Base-by-base conservation (phyloP, 2,113 vertebrate species). In the Perca schrenkii region DNA sequence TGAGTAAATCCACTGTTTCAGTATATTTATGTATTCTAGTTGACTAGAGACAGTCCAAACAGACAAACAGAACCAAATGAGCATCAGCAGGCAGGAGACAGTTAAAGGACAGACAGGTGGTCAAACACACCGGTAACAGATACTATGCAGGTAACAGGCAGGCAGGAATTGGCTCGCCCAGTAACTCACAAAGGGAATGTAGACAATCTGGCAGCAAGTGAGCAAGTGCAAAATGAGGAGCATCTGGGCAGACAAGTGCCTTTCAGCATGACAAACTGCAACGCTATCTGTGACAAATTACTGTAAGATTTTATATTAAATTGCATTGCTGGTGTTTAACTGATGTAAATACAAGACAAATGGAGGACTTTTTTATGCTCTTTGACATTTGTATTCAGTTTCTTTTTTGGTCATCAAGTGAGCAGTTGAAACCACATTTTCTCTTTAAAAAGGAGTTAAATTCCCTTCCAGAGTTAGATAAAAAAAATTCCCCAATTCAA, bases 201-300 rank as follows among this genome's bases (percentile, higher is more conserved):
- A 14, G 54, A 34, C 49, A 40, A 61, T 47, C 70, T 83, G 64
- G 74, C 77, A 74, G 73, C 57, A 8, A 67, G 28, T 54, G 46
- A 53, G 28, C 79, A 77, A 74, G 70, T 28, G 56, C 43, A 53
- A 69, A 81, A 61, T 60, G 50, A 78, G 36, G 34, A 83, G 65
- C 43, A 21, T 60, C n/a, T 40, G 49, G 80, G 19, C 61, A 61
- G 69, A 78, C 50, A 46, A 74, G 71, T 71, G 53, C 53, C 54
- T 73, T 15, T 80, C 11, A 86, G 67, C 40, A n/a, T 63, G 8
- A 69, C 28, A 65, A 22, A 74, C 46, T 58, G 28, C 19, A 34
- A 57, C 22, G 28, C 46, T 70, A 74, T 64, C 56, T 52, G 31
- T 28, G 34, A 54, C 2, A 11, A 71, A 53, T 57, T 28, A 78